Evolutionary conservation across 2,113 vertebrate species (phyloP), one percentile per base, ranked within the genome.

Genomic region (Oxygymnocypris stewartii): DNA sequence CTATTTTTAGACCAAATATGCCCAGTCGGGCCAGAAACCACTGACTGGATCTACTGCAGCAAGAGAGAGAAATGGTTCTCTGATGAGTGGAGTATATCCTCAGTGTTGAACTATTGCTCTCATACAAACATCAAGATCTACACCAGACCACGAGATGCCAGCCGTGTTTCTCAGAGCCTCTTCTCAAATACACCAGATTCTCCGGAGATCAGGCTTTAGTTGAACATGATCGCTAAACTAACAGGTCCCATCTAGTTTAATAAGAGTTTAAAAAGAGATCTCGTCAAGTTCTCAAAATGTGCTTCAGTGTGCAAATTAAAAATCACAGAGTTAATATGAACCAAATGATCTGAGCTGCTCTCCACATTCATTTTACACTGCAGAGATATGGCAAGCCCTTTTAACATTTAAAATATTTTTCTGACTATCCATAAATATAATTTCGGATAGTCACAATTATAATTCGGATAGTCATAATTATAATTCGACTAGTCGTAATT

Each of bases 1-100:
- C 79, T 88, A 87, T 88, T 87, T 81, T 86, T 81, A 84, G 59
- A 37, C 20, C 28, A 77, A 37, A 54, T 77, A 47, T 51, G 63
- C 37, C 28, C 67, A 80, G 81, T 67, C 69, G 57, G 31, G n/a
- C 37, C 65, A 79, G 12, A 84, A 87, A 81, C 25, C 42, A 88
- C 59, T 76, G 49, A 76, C 76, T 42, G 79, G 23, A 69, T 74
- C 28, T 37, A 47, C 63, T 71, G 28, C 61, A 67, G 79, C 40
- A 25, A 67, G 6, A 40, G 35, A 80, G 25, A 12, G 47, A 42
- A 61, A n/a, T 25, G n/a, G 2, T 63, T 37, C 35, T 61, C 78
- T 79, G 35, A 79, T 16, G 18, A 61, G 13, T 18, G 23, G 11
- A 25, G n/a, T 81, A 6, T 20, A 47, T 25, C 59, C 3, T 47